phyloP scores from a whole-genome alignment of 2,888 invertebrate genomes.

The Oxytorus armatus region DNA sequence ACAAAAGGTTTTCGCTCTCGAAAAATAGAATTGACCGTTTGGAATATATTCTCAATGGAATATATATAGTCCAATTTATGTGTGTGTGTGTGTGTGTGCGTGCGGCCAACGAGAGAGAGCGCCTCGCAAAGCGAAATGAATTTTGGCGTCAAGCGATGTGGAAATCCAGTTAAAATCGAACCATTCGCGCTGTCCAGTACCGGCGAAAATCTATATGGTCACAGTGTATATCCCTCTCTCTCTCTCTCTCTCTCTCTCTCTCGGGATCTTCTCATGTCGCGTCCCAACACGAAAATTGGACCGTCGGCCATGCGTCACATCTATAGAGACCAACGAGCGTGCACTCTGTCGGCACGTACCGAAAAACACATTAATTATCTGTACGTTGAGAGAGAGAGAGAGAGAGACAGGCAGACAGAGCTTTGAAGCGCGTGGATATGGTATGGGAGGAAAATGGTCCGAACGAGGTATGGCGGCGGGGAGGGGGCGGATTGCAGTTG shows the following conservation, averaged over 20 bases:
- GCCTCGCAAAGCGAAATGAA: constrained; percentile 68
- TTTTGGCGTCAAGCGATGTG: constrained; percentile 66
- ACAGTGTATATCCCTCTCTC: constrained; percentile 54
- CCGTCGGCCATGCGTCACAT: constrained; percentile 64
- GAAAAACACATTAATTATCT: constrained; percentile 82
- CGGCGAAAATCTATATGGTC: constrained; percentile 33
- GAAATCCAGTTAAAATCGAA: constrained; percentile 78
- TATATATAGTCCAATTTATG: constrained; percentile 2
- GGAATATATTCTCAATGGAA: constrained; percentile 40
- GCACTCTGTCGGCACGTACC: constrained; percentile 53
- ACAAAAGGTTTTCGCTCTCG: too few species aligned
- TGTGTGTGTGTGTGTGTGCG: not conserved
- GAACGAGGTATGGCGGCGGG: constrained; percentile 10
- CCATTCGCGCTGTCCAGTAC: constrained; percentile 37
- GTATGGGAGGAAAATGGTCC: constrained; percentile 5
- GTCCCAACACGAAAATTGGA: constrained; percentile 70
- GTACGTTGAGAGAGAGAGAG: constrained; percentile 63
- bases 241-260: constrained; percentile 37
- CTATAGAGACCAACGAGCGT: constrained; percentile 23
- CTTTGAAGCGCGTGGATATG: constrained; percentile 24
- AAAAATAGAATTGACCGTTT: constrained; percentile 17
- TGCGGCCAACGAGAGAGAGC: constrained; percentile 34
- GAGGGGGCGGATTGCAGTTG: constrained; percentile 19
- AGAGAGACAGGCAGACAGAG: constrained; percentile 11
- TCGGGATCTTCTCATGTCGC: constrained; percentile 54